Evolutionary conservation across 2,797 vertebrate species (phyloP), one percentile per base, ranked within the genome.

Genomic region (Gallinago solitaria): DNA sequence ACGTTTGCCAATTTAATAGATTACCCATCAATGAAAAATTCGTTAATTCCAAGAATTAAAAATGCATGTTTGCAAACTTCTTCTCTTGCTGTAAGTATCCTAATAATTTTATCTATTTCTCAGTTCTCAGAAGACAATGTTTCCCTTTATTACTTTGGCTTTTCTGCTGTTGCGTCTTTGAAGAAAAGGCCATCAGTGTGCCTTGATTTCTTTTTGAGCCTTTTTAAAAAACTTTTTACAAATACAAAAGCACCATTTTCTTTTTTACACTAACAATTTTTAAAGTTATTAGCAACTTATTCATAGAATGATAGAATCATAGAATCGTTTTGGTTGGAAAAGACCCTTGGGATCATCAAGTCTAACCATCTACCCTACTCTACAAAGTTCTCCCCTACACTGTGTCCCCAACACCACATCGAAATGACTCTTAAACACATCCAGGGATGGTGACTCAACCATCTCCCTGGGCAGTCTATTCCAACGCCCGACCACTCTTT

Each of bases 21-120:
- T 94, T 99, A 99, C 94, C 99, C 99, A 18, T 99, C 99, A 87
- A 99, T 99, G 99, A 99, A 99, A 98, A 99, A 99, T 96, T 98
- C 99, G 60, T 98, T 99, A 95, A 99, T 99, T 97, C 99, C 99
- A 96, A 99, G 99, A 89, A 99, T 99, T 98, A 99, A 99, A 98
- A 98, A 98, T 37, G 99, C 99, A 61, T 99, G 99, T 97, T 98
- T 99, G 35, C 99, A 99, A 97, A 99, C 99, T 4, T 99, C 99
- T 90, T 99, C 99, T 47, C 99, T 99, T 83, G 99, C 99, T 86
- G 99, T 99, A 98, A 99, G 99, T 99, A 97, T 74, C 64, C 28
- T 61, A 48, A 50, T 76, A n/a, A 80, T 56, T 23, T 77, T 91
- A 24, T 64, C 35, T 95, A n/a, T 93, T 68, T 45, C 33, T 45